A percentile compares a stretch with the other conserved stretches of the same genome.
Evolutionary conservation across 2,797 vertebrate genomes (phyloP).

Genomic region (Scyliorhinus canicula): DNA sequence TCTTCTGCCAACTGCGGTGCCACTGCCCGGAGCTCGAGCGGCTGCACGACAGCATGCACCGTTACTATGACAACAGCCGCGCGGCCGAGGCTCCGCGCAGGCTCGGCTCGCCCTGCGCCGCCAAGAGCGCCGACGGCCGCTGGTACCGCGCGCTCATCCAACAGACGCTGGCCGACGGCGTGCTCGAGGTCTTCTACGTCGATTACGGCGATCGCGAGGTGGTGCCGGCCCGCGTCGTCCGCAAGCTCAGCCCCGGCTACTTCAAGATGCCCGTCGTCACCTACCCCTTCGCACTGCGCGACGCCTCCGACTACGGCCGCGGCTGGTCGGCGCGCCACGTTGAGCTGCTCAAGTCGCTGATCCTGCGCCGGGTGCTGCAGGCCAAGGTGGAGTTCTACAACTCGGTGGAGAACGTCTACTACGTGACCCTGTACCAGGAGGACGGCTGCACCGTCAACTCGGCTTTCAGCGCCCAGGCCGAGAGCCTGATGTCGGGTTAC

Average conservation of each 20-base stretch:
- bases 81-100: constrained; percentile 52
- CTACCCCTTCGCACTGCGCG: constrained; percentile 75
- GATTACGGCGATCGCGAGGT: constrained; percentile 80
- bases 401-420: constrained; percentile 76
- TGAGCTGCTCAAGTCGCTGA: constrained; percentile 61
- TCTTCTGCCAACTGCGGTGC: constrained; percentile 84
- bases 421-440: constrained; percentile 73
- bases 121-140: constrained; percentile 70
- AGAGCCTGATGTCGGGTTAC: constrained; percentile 46
- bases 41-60: constrained; percentile 68
- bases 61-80: constrained; percentile 53
- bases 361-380: constrained; percentile 66
- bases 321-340: constrained; percentile 72
- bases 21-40: constrained; percentile 73
- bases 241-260: constrained; percentile 67
- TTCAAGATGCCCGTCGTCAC: constrained; percentile 87
- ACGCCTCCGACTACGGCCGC: constrained; percentile 64
- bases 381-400: constrained; percentile 78
- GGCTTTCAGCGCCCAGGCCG: constrained; percentile 39
- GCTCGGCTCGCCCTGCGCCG: constrained; percentile 76
- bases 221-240: constrained; percentile 62
- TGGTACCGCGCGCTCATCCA: constrained; percentile 75
- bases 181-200: constrained; percentile 74
- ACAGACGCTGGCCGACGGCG: constrained; percentile 54
- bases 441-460: constrained; percentile 71